A percentile compares a stretch with the other conserved stretches of the same genome.
These are phyloP conservation scores for Aleiodes leptofemur DNA, from an alignment of 2,888 invertebrate species.

Conservation along the genomic window DNA sequence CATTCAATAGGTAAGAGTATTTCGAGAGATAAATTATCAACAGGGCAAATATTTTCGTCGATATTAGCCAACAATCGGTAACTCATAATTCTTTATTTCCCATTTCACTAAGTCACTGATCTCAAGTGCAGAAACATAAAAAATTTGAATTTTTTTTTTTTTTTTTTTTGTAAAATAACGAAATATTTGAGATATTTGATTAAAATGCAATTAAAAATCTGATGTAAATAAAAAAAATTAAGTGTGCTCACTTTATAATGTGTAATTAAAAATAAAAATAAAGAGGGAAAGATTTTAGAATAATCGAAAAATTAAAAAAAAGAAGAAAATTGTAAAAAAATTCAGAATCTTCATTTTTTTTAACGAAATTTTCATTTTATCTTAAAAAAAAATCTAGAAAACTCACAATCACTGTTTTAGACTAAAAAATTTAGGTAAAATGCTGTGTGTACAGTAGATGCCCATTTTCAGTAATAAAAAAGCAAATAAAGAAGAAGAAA, in stretches of 20 bases:
- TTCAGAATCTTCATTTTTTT: not conserved
- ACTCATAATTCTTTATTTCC: not conserved
- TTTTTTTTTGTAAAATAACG: conserved; percentile 12
- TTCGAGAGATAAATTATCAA: too few relatives aligned
- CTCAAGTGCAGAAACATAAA: conserved; percentile 18
- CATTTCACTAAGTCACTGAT: not conserved
- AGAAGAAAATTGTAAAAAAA: conserved; percentile 15
- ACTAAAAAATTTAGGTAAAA: not conserved
- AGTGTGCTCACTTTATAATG: conserved; percentile 38
- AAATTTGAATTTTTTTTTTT: not conserved
- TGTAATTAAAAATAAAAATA: conserved; percentile 11
- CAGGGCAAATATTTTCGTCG: not conserved
- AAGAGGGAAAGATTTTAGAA: not conserved
- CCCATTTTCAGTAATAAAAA: conserved; percentile 21
- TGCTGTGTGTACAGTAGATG: conserved; percentile 29
- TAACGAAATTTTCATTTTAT: not conserved
- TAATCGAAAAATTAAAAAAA: not conserved
- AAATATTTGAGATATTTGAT: not conserved
- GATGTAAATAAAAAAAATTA: conserved; percentile 10
- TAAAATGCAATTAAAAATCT: conserved; percentile 7
- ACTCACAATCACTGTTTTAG: not conserved
- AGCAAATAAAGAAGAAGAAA: conserved; percentile 3
- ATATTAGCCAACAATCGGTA: not conserved
- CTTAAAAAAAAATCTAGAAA: not conserved
- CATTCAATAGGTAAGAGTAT: not conserved